Percentiles rank a stretch among this genome's conserved stretches.
Evolutionary conservation across 2,888 invertebrate genomes (phyloP).

Genomic region (Stenurella melanura): DNA sequence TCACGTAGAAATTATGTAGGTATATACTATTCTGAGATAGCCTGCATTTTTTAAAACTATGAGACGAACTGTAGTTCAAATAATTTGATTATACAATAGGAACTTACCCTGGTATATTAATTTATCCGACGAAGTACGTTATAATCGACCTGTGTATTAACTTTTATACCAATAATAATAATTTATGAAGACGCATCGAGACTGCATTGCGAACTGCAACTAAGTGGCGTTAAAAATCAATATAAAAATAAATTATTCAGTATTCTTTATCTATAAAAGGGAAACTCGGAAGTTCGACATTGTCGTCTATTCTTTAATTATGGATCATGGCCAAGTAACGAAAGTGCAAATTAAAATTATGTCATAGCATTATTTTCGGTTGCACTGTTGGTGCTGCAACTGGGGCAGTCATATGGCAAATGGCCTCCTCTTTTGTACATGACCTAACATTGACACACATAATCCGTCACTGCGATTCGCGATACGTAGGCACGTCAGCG

Average conservation of each 20-base stretch:
- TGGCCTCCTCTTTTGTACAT: slow-evolving; percentile 52
- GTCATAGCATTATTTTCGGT: slow-evolving; percentile 12
- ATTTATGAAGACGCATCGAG: no score
- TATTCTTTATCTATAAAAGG: neutral
- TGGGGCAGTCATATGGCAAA: slow-evolving; percentile 49
- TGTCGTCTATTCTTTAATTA: neutral
- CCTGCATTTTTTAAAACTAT: no score
- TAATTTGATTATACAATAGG: no score
- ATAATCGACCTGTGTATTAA: no score
- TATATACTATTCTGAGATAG: no score
- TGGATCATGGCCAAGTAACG: neutral
- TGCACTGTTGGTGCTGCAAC: slow-evolving; percentile 18
- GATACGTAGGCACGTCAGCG: slow-evolving; percentile 19
- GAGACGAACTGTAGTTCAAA: no score
- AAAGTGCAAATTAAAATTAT: slow-evolving; percentile 16
- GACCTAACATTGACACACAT: slow-evolving; percentile 52
- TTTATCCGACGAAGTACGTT: no score
- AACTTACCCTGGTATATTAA: no score
- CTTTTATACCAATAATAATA: no score
- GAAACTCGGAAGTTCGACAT: neutral
- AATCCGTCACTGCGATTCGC: slow-evolving; percentile 39
- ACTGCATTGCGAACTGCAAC: no score
- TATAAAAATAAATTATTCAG: slow-evolving; percentile 1
- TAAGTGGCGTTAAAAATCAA: neutral
- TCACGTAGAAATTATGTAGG: no score